Evolutionary conservation across 2,113 vertebrate species (phyloP).

Genomic region (Ancistrus triradiatus): DNA sequence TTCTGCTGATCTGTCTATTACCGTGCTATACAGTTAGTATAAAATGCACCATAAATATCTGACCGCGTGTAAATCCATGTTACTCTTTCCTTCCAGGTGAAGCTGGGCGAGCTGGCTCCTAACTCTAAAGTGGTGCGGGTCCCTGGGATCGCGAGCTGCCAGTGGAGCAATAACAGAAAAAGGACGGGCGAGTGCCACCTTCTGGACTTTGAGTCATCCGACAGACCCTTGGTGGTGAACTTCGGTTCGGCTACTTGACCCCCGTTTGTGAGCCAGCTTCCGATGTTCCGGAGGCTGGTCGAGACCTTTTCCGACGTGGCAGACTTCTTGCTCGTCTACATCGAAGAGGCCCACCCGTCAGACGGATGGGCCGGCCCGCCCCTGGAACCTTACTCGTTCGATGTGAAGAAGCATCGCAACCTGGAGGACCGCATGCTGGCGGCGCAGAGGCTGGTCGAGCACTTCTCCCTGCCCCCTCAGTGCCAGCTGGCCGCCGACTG

Average conservation of each 20-base stretch:
- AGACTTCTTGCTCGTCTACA: slow-evolving; percentile 95
- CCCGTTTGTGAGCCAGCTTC: slow-evolving; percentile 89
- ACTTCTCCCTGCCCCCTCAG: slow-evolving; percentile 85
- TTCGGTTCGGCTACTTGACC: slow-evolving; percentile 98
- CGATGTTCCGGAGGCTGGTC: slow-evolving; percentile 87
- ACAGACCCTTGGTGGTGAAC: slow-evolving; percentile 92
- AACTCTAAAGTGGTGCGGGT: slow-evolving; percentile 90
- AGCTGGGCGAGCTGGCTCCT: slow-evolving; percentile 86
- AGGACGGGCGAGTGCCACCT: slow-evolving; percentile 74
- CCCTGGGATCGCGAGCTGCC: slow-evolving; percentile 55
- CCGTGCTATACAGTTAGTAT: no score
- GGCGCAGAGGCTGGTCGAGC: slow-evolving; percentile 79
- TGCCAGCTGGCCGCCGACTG: slow-evolving; percentile 90
- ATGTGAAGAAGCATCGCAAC: slow-evolving; percentile 83
- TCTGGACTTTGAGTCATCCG: slow-evolving; percentile 84
- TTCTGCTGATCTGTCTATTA: no score
- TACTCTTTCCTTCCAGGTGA: slow-evolving; percentile 71
- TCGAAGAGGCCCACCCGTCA: slow-evolving; percentile 94
- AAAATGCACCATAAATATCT: no score
- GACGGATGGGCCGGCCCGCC: slow-evolving; percentile 91
- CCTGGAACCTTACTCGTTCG: slow-evolving; percentile 77
- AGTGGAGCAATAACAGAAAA: slow-evolving; percentile 48
- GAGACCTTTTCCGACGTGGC: slow-evolving; percentile 91
- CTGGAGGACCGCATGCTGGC: slow-evolving; percentile 87
- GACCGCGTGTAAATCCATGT: background rate